Conservation (phyloP, 2,797 vertebrate genomes). For the Bryconaethiops microstoma region DNA sequence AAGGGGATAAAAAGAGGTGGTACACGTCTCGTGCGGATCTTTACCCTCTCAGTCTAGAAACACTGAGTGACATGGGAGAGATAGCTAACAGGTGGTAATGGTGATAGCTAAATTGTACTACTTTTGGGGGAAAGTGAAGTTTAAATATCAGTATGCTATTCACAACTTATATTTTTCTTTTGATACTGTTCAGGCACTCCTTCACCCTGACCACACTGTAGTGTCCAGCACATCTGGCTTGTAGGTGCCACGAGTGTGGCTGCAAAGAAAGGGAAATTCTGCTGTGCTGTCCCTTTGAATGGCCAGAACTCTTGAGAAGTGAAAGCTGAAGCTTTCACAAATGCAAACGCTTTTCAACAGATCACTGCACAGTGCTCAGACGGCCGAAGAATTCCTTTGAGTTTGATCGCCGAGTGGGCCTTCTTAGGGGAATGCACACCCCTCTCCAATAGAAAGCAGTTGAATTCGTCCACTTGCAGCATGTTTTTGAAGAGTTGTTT, state of each 20-base stretch:
- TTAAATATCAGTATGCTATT: no score
- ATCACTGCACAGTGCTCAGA: not conserved
- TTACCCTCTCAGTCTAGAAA: no score
- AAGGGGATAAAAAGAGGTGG: no score
- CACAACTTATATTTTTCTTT: not conserved
- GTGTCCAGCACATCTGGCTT: not conserved
- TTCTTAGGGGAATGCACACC: not conserved
- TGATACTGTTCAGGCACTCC: not conserved
- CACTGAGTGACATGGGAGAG: no score
- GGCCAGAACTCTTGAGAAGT: conserved; percentile 47
- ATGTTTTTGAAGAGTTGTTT: conserved; percentile 20
- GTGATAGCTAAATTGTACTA: no score
- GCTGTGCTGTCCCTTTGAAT: conserved; percentile 34
- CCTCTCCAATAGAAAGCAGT: conserved; percentile 13
- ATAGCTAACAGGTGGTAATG: no score
- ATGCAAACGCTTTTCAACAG: conserved; percentile 31
- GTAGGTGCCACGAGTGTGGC: conserved; percentile 25
- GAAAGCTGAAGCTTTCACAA: conserved; percentile 42
- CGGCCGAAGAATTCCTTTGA: conserved; percentile 25
- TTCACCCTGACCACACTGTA: not conserved
- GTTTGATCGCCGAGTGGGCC: conserved; percentile 15
- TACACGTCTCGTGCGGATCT: no score
- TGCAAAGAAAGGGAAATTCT: conserved; percentile 52
- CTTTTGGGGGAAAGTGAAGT: no score
- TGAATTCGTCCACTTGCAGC: not conserved